Base-by-base conservation (phyloP, 2,797 vertebrate species). In the Heliangelus exortis region DNA sequence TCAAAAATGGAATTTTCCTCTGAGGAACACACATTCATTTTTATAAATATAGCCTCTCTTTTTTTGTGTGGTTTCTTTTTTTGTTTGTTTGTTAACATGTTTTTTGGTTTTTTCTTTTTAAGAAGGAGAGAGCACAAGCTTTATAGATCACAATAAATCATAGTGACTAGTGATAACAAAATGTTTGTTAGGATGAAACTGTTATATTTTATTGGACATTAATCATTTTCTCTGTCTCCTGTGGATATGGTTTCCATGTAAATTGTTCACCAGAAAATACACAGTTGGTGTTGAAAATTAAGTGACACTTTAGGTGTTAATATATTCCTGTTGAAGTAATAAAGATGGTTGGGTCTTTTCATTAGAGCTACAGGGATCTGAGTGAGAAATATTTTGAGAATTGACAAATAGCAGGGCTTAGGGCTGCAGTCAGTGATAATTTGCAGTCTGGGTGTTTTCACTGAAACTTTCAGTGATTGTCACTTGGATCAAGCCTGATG, bases 321-420 rank as follows among this genome's bases (percentile, higher is more conserved):
- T 81, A 57, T 29, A 67, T 93, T 92, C 81, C 78, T 31, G 93
- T 84, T 82, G 61, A 92, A 83, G 74, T 55, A 94, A 92, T 90
- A 93, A 82, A 88, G 88, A 95, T 92, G 63, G 58, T 94, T 94
- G 93, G 91, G 34, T 93, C 12, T 95, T 71, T 91, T 95, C 68
- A 89, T 85, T 87, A 77, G n/a, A 50, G 78, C 89, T 74, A 9
- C 21, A 59, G 36, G 92, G 65, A 93, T 89, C 54, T 84, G 74
- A 84, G 82, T 76, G 69, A 80, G 53, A 93, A 92, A 41, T 92
- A 58, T 69, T 92, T 48, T 59, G 55, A 63, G 80, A 58, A 74
- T 15, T 92, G 85, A 92, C n/a, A 81, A 81, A 47, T 41, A 71
- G 76, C 48, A 72, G 54, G 47, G 54, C 31, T 62, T 72, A 81